Conservation (phyloP, 2,888 invertebrate species). For the Pseudococcus jackbeardsleyi region DNA sequence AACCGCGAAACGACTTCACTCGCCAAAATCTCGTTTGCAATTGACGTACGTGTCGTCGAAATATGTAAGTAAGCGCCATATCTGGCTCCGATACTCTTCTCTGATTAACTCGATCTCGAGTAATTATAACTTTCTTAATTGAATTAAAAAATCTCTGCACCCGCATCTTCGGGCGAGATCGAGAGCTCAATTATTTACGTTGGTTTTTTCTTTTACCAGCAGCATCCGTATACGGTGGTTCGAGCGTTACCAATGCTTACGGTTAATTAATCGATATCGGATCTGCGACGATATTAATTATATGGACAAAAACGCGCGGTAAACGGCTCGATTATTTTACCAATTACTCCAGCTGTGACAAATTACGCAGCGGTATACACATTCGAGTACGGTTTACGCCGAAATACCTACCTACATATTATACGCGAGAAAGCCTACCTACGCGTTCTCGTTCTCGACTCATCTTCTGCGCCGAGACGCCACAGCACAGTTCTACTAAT, state of each 20-base stretch:
- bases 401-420: neutral
- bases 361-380: conserved; percentile 31
- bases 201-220: neutral
- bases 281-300: conserved; percentile 45
- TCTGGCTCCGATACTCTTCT: neutral
- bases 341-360: conserved; percentile 52
- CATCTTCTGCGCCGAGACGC: neutral
- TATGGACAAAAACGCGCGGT: conserved; percentile 6
- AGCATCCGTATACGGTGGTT: neutral
- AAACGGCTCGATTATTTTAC: conserved; percentile 54
- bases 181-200: neutral
- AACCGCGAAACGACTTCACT: neutral
- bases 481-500: neutral
- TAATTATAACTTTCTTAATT: conserved; percentile 52
- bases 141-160: conserved; percentile 30
- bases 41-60: neutral
- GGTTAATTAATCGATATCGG: conserved; percentile 45
- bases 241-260: neutral
- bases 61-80: neutral
- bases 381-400: neutral
- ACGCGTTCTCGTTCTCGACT: conserved; percentile 4
- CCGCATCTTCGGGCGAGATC: neutral
- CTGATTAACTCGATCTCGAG: neutral
- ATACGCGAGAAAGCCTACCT: neutral
- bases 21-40: neutral